These are phyloP conservation scores for Phthorimaea operculella DNA, from an alignment of 1,140 invertebrate species.

Conservation along the genomic window DNA sequence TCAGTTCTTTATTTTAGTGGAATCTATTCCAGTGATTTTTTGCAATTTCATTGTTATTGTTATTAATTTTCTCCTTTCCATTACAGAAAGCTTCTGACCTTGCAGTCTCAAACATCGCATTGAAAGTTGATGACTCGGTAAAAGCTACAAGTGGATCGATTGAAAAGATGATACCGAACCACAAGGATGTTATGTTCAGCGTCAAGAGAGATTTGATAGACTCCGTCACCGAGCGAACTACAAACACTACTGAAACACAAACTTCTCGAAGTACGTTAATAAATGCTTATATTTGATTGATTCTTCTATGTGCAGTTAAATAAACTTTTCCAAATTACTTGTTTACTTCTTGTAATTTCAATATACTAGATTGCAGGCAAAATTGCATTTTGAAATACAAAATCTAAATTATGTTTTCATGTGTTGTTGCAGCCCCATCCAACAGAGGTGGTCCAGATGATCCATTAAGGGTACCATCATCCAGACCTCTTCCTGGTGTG, in stretches of 20 bases:
- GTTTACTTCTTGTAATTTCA: no score
- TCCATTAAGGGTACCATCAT: conserved; percentile 31
- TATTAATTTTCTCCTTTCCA: not conserved
- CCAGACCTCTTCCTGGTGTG: conserved; percentile 26
- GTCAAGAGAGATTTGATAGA: conserved; percentile 68
- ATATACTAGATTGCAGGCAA: no score
- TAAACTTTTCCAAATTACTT: no score
- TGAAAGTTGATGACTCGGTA: conserved; percentile 44
- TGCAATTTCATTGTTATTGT: not conserved
- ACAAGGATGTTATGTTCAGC: conserved; percentile 62
- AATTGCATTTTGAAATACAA: no score
- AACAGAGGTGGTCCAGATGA: conserved; percentile 19
- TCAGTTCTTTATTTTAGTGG: no score
- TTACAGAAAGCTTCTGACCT: conserved; percentile 12
- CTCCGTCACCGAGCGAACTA: conserved; percentile 41
- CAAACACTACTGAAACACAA: conserved; percentile 43
- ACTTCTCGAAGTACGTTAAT: conserved; percentile 31
- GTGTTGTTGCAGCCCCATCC: not conserved
- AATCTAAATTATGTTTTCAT: no score
- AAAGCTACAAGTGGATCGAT: conserved; percentile 35
- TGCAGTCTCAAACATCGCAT: conserved; percentile 34
- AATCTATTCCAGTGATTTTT: no score
- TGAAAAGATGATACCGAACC: conserved; percentile 62
- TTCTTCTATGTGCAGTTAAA: no score
- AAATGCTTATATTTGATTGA: not conserved